Percentiles rank a stretch among this genome's conserved stretches.
These are phyloP conservation scores for Solen grandis DNA, from an alignment of 1,140 invertebrate genomes.

Conservation along the genomic window DNA sequence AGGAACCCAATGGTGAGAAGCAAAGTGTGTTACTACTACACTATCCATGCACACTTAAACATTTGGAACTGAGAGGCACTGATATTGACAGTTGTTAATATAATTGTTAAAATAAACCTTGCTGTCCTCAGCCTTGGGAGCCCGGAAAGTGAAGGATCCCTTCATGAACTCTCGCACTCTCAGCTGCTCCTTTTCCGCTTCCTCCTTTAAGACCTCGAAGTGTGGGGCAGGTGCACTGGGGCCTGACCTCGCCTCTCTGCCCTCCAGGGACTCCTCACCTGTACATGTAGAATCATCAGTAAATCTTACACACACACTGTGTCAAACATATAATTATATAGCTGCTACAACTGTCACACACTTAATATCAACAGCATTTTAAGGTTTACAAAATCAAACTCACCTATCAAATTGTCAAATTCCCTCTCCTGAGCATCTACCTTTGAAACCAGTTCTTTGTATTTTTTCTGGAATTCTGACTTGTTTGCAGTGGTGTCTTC, in stretches of 20 bases:
- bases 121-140: too few species aligned
- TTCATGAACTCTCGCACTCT: constrained; percentile 42
- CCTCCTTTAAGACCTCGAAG: constrained; percentile 28
- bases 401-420: constrained; percentile 44
- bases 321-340: too few species aligned
- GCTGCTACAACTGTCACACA: too few species aligned
- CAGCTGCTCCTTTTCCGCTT: constrained; percentile 1
- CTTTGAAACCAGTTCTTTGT: constrained; percentile 22
- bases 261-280: constrained; percentile 29
- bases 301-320: too few species aligned
- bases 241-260: not conserved
- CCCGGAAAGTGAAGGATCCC: constrained; percentile 35
- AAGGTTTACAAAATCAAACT: too few species aligned
- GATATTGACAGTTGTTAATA: too few species aligned
- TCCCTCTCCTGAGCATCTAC: constrained; percentile 53
- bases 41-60: too few species aligned
- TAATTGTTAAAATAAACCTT: too few species aligned
- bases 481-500: not conserved
- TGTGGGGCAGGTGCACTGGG: constrained; percentile 25
- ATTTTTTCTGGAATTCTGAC: constrained; percentile 22
- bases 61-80: too few species aligned
- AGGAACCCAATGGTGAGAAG: too few species aligned
- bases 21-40: too few species aligned
- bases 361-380: too few species aligned
- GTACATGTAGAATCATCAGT: not conserved